Percentiles rank a stretch among this genome's conserved stretches.
phyloP scores from a whole-genome alignment of 2,797 vertebrate genomes.

The Forpus xanthops region DNA sequence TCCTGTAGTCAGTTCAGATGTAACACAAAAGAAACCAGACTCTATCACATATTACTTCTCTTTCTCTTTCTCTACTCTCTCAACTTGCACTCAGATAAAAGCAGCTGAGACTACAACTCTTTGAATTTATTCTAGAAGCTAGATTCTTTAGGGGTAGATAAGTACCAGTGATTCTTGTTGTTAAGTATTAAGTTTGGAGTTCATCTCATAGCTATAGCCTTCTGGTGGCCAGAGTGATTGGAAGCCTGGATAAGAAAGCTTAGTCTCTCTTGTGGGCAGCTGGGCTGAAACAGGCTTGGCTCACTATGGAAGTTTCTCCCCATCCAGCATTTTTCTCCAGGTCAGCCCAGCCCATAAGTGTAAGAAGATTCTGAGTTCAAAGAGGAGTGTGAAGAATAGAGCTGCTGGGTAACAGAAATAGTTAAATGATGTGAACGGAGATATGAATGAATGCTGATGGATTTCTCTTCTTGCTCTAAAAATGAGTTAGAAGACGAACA shows the following conservation, averaged over 20 bases:
- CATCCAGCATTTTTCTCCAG: neutral
- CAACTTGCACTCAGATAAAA: neutral
- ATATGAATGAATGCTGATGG: neutral
- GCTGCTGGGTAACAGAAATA: neutral
- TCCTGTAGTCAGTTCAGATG: constrained; percentile 11
- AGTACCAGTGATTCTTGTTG: neutral
- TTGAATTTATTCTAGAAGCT: neutral
- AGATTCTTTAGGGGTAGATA: neutral
- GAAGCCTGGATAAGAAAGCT: neutral
- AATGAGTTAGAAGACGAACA: neutral
- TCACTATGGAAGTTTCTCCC: neutral
- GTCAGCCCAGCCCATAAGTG: neutral
- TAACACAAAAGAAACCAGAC: constrained; percentile 28
- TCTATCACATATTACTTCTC: neutral
- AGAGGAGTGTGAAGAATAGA: neutral
- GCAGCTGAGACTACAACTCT: neutral
- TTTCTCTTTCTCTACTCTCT: neutral
- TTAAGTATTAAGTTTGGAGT: neutral
- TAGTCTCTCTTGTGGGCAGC: neutral
- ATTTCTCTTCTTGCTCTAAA: neutral
- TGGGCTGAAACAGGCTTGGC: neutral
- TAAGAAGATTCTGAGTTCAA: neutral
- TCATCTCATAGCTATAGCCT: neutral
- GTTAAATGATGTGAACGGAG: neutral
- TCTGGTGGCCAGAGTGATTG: neutral